These are phyloP conservation scores for Pluvianellus socialis DNA, from an alignment of 2,113 vertebrate species.

Conservation along the genomic window DNA sequence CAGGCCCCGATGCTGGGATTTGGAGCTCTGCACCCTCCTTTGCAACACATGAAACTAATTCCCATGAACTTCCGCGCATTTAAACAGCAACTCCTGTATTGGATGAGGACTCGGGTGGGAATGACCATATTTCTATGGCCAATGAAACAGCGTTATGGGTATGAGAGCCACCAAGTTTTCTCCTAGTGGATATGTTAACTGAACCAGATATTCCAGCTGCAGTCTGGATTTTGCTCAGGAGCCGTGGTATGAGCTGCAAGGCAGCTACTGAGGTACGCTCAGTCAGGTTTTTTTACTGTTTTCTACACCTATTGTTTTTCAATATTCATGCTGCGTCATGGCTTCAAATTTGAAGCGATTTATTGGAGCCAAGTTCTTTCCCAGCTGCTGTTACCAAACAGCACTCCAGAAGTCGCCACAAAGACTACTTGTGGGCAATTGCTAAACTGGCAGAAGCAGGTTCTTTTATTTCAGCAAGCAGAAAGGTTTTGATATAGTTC, in stretches of 20 bases:
- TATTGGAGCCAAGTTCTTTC: background rate
- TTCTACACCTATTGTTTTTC: background rate
- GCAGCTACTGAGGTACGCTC: background rate
- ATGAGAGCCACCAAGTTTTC: background rate
- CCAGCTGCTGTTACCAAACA: background rate
- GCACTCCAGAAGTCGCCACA: background rate
- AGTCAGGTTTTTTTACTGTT: background rate
- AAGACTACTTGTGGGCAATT: background rate
- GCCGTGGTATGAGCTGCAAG: background rate
- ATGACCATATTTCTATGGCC: accelerated
- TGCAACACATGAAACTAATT: background rate
- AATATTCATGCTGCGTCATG: background rate
- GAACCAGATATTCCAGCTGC: background rate
- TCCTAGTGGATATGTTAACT: background rate
- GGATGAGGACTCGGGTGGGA: background rate
- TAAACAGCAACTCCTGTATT: background rate
- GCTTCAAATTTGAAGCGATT: background rate
- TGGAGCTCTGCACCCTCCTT: background rate
- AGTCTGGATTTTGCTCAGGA: background rate
- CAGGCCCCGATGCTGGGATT: no score
- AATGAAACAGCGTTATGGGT: accelerated
- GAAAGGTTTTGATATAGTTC: background rate
- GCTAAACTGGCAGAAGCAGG: background rate
- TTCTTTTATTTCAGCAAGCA: conserved; percentile 16
- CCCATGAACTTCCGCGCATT: background rate